Evolutionary conservation across 2,797 vertebrate species (phyloP), one percentile per base, ranked within the genome.

Genomic region (Enteromius thamalakanensis): DNA sequence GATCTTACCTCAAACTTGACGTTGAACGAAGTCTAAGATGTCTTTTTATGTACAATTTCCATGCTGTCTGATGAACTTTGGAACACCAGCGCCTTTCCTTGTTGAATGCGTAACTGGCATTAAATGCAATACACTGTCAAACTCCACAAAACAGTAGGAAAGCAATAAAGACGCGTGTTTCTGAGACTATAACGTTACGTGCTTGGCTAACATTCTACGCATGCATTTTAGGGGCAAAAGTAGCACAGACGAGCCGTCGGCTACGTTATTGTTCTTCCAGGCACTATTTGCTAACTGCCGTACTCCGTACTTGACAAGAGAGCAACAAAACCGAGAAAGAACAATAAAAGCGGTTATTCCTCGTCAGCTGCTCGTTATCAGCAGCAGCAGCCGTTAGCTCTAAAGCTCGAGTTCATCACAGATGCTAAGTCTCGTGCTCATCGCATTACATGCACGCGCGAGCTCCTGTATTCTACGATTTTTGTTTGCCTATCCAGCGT

Each of bases 21-120:
- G 60, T 26, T 49, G 15, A 49, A 78, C 19, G 4, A 60, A 8
- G 45, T 67, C 49, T 26, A 69, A 37, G 47, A 69, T 29, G 34
- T 34, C 8, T 11, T 26, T 15, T 80, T 34, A 8, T 42, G 49
- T 40, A 21, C n/a, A 42, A 32, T 49, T 51, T 3, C 62, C 76
- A 79, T 79, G 45, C 45, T 67, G 42, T 34, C 60, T 29, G 76
- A 49, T 79, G 21, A 79, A 65, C 76, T 78, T 32, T 65, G 32
- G 42, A 78, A 65, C 76, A 45, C 58, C 55, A 47, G 32, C 53
- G 51, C 37, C 23, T 40, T 60, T 76, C 37, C 15, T 60, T 12
- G 37, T 1, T 60, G 37, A n/a, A 70, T 23, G 11, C 32, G 1
- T n/a, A 47, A 21, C 55, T 60, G 60, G 45, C 62, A 51, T 79